Evolutionary conservation across 2,113 vertebrate genomes (phyloP).

Genomic region (Mesoclemmys tuberculata): DNA sequence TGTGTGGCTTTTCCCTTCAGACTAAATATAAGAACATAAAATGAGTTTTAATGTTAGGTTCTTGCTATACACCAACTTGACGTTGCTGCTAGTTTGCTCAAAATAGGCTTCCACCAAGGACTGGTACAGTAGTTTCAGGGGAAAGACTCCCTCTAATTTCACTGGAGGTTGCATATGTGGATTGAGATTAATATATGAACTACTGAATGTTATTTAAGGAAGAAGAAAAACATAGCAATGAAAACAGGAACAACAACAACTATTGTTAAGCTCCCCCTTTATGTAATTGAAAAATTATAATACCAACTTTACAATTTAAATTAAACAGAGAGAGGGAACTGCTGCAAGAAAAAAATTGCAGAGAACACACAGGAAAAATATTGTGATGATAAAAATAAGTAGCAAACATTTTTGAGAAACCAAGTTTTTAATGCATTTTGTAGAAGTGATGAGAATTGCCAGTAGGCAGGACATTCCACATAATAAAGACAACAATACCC

Average conservation of each 20-base stretch:
- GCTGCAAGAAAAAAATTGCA: not conserved
- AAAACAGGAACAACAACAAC: not conserved
- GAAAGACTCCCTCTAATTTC: not conserved
- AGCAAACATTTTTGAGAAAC: not conserved
- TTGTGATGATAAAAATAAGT: not conserved
- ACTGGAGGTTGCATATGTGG: not conserved
- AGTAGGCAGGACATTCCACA: not conserved
- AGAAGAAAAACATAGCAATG: not conserved
- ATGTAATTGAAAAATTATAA: not conserved
- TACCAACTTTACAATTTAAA: not conserved
- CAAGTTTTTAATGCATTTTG: accelerated
- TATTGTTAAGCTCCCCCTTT: not conserved
- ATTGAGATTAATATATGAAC: not conserved
- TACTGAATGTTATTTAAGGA: not conserved
- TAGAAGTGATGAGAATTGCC: not conserved
- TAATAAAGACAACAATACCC: not conserved
- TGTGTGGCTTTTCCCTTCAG: constrained; percentile 81
- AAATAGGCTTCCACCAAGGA: not conserved
- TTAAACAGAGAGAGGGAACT: not conserved
- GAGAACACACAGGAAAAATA: not conserved
- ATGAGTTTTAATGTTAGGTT: not conserved
- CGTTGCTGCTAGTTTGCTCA: not conserved
- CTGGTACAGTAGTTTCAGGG: not conserved
- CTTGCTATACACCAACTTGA: not conserved
- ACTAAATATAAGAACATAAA: constrained; percentile 76